Conservation (phyloP, 2,113 vertebrate species). For the Tyrannus savana region DNA sequence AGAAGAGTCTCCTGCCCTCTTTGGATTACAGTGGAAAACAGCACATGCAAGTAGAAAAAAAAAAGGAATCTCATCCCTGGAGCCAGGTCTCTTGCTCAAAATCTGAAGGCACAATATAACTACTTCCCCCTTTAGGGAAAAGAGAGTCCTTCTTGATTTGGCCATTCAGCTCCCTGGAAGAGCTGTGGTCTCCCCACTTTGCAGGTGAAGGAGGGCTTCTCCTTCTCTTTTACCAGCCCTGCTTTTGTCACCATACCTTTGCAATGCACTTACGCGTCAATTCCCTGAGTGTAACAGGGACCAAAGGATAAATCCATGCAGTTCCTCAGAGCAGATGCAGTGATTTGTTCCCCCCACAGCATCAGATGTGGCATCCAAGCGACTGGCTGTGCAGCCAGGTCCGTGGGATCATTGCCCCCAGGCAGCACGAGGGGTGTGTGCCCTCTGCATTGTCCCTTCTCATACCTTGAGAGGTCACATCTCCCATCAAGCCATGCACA, state of each 20-base stretch:
- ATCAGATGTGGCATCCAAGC: not conserved
- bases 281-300: not conserved
- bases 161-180: not conserved
- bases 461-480: not conserved
- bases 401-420: not conserved
- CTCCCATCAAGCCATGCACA: not conserved
- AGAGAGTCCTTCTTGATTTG: not conserved
- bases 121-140: not conserved
- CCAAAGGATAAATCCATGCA: not conserved
- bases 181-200: not conserved
- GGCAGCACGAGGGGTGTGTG: not conserved
- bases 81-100: not conserved
- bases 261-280: not conserved
- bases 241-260: not conserved
- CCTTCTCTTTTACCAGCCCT: not conserved
- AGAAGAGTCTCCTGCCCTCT: not conserved
- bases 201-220: not conserved
- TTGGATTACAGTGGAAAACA: not conserved
- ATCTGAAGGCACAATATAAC: not conserved
- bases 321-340: not conserved
- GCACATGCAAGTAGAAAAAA: not conserved
- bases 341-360: not conserved
- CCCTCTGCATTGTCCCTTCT: not conserved
- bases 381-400: fast-evolving
- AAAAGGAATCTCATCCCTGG: not conserved